These are phyloP conservation scores for Oscheius sp. DNA, from an alignment of 2,888 invertebrate genomes.

Conservation along the genomic window DNA sequence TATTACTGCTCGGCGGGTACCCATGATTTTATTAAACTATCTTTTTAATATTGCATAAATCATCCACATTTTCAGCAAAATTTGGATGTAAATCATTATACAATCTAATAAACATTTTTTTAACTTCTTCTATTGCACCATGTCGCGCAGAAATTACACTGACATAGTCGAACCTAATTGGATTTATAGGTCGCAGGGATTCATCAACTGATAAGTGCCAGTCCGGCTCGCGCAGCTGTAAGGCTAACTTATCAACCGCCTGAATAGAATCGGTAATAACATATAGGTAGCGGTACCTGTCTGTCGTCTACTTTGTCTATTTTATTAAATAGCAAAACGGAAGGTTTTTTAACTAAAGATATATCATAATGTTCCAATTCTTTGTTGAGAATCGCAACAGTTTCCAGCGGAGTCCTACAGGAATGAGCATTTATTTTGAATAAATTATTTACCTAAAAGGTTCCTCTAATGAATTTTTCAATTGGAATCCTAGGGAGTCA, in stretches of 20 bases:
- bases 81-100: conserved; percentile 32
- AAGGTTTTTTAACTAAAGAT: conserved; percentile 57
- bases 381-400: conserved; percentile 62
- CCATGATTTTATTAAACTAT: background rate
- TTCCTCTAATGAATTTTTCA: conserved; percentile 60
- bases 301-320: conserved; percentile 48
- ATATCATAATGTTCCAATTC: conserved; percentile 65
- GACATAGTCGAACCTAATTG: conserved; percentile 59
- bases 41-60: background rate
- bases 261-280: background rate
- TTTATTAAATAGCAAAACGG: conserved; percentile 65
- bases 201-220: conserved; percentile 48
- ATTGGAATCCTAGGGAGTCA: conserved; percentile 66
- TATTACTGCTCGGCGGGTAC: background rate
- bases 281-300: too few species aligned
- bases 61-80: conserved; percentile 4
- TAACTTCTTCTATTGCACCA: conserved; percentile 53
- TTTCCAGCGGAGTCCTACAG: conserved; percentile 64
- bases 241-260: conserved; percentile 32
- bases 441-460: conserved; percentile 53
- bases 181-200: conserved; percentile 51
- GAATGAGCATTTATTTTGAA: conserved; percentile 20
- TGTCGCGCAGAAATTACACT: conserved; percentile 55
- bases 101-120: conserved; percentile 38
- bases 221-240: conserved; percentile 19